Conservation (phyloP, 2,113 vertebrate genomes). For the Corythoichthys intestinalis region DNA sequence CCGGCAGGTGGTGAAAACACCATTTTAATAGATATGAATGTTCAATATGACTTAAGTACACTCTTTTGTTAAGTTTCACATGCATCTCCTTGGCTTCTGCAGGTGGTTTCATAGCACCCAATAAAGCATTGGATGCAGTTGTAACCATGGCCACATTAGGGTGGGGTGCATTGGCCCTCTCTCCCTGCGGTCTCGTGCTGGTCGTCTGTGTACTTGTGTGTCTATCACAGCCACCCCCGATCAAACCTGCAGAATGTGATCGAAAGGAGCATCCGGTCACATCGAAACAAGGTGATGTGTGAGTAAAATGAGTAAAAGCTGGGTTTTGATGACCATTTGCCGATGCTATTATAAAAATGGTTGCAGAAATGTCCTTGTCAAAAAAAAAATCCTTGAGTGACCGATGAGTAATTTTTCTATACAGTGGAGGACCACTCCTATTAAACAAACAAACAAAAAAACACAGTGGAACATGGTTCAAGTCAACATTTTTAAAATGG, state of each 20-base stretch:
- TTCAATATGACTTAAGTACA: not conserved
- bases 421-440: not conserved
- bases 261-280: conserved; percentile 57
- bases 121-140: conserved; percentile 41
- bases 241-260: conserved; percentile 50
- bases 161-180: conserved; percentile 43
- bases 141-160: conserved; percentile 51
- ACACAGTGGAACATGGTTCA: too few relatives aligned
- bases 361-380: not conserved
- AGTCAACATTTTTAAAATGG: too few relatives aligned
- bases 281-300: conserved; percentile 47
- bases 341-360: not conserved
- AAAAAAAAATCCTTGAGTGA: not conserved
- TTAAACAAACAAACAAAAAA: too few relatives aligned
- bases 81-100: not conserved
- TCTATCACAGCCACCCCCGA: conserved; percentile 30
- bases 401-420: not conserved
- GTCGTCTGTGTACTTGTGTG: conserved; percentile 42
- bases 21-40: not conserved
- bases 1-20: not conserved
- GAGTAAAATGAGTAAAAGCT: not conserved
- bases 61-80: not conserved
- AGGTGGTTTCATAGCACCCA: conserved; percentile 43
- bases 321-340: not conserved
- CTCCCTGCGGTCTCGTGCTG: conserved; percentile 40